phyloP scores from a whole-genome alignment of 2,113 vertebrate species.

The Bubo blakistoni region DNA sequence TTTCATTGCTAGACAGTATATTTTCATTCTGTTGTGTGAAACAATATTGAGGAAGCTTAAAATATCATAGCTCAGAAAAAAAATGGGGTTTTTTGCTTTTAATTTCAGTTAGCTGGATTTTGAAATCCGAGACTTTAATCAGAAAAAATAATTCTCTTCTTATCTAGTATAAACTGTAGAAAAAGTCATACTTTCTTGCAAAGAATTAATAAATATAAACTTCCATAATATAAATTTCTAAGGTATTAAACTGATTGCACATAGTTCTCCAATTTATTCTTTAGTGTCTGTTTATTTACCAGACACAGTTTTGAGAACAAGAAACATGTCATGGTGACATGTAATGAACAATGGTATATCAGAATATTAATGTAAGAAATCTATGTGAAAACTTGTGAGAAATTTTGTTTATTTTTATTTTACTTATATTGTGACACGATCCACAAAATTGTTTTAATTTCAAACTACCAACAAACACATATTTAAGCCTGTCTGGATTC shows the following conservation, averaged over 20 bases:
- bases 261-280: not conserved
- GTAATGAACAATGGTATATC: not conserved
- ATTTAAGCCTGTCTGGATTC: not conserved
- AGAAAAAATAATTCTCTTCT: not conserved
- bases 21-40: not conserved
- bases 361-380: not conserved
- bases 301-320: not conserved
- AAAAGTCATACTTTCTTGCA: not conserved
- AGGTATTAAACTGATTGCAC: not conserved
- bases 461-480: not conserved
- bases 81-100: not conserved
- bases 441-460: not conserved
- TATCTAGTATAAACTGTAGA: not conserved
- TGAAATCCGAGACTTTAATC: not conserved
- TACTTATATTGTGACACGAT: not conserved
- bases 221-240: not conserved
- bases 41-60: not conserved
- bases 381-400: not conserved
- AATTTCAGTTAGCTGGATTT: not conserved
- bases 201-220: not conserved
- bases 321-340: not conserved
- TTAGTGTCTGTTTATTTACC: not conserved
- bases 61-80: not conserved
- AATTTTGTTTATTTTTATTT: not conserved
- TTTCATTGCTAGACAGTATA: not conserved